Conservation (phyloP, 2,797 vertebrate genomes). For the Antrozous pallidus region DNA sequence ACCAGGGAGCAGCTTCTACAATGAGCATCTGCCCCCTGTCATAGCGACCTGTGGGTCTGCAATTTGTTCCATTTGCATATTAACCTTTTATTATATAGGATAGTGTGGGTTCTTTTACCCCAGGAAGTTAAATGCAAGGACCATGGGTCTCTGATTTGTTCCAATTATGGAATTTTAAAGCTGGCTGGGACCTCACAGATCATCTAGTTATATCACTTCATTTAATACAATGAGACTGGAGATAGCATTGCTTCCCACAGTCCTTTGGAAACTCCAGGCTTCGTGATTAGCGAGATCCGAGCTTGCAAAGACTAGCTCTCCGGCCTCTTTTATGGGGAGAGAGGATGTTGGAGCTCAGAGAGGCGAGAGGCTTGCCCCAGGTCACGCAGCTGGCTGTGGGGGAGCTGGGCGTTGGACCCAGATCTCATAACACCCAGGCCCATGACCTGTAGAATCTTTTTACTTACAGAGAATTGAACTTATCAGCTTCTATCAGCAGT, state of each 20-base stretch:
- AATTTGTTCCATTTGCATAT: too few species aligned
- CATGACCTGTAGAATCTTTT: not conserved
- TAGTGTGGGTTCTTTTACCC: not conserved
- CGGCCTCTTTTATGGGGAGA: not conserved
- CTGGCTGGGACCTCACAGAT: not conserved
- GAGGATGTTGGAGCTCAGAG: not conserved
- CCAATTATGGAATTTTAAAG: conserved; percentile 3
- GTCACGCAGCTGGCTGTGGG: not conserved
- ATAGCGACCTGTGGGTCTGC: too few species aligned
- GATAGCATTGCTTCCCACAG: not conserved
- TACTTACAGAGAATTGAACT: not conserved
- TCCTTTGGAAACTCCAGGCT: not conserved
- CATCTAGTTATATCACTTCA: not conserved
- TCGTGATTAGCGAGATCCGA: not conserved
- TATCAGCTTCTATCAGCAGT: not conserved
- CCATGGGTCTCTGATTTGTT: not conserved
- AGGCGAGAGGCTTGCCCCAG: not conserved
- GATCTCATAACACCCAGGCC: not conserved
- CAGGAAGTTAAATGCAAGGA: not conserved
- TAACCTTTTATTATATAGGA: too few species aligned
- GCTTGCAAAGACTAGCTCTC: not conserved
- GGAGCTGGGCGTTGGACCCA: not conserved
- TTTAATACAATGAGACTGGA: not conserved
- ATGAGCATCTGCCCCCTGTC: too few species aligned
- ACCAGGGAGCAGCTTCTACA: too few species aligned